These are phyloP conservation scores for Oceanodroma tethys DNA, from an alignment of 2,113 vertebrate species.

Conservation along the genomic window DNA sequence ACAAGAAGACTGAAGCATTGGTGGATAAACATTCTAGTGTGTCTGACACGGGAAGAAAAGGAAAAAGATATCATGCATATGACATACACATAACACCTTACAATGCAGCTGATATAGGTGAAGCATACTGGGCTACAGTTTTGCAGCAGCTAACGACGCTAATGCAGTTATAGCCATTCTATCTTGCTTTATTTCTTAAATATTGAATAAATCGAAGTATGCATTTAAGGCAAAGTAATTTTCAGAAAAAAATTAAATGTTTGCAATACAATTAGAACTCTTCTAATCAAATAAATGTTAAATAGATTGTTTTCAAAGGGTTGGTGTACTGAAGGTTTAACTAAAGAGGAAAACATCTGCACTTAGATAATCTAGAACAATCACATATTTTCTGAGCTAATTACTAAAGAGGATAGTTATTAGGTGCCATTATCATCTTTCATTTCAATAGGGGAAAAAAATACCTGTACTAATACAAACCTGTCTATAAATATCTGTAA, in stretches of 20 bases:
- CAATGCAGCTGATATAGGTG: neutral
- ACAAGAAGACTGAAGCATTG: neutral
- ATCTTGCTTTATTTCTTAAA: neutral
- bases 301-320: constrained; percentile 68
- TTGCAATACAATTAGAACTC: neutral
- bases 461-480: constrained; percentile 9
- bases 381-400: constrained; percentile 62
- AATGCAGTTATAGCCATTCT: neutral
- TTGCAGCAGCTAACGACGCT: neutral
- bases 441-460: constrained; percentile 10
- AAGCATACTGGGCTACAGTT: neutral
- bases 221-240: constrained; percentile 15
- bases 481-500: constrained; percentile 31
- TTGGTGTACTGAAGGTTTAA: constrained; percentile 70
- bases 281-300: neutral
- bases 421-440: constrained; percentile 46
- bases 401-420: constrained; percentile 63
- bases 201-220: neutral
- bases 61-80: neutral
- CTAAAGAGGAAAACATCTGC: constrained; percentile 75
- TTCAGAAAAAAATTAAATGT: neutral
- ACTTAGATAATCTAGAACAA: constrained; percentile 71
- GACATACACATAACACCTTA: neutral
- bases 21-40: neutral
- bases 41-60: neutral